Evolutionary conservation across 2,113 vertebrate genomes (phyloP), one percentile per base, ranked within the genome.

Genomic region (Hypomesus transpacificus): DNA sequence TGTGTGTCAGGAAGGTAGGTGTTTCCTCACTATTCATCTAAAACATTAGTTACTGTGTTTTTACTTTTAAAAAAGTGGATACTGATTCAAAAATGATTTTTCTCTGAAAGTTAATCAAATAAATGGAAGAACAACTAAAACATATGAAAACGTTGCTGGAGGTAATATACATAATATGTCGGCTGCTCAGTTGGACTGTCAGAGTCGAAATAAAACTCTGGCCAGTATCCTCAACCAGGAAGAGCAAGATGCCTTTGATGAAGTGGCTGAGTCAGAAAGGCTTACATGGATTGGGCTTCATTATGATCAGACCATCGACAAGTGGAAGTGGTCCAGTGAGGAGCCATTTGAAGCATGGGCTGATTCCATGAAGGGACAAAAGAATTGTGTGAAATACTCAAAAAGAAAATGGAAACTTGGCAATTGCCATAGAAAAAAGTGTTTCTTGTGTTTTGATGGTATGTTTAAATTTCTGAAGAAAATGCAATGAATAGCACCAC

Each of bases 91-190:
- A n/a, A 14, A 14, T 53, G 3, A 14, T 18, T 14, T 26, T 16
- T 11, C 14, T 31, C 14, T 26, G 17, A 14, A 70, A 52, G 50
- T 61, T 16, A 14, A 9, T 68, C 16, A 18, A 9, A 52, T 2
- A 11, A 24, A 7, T 52, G 18, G 34, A 62, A 20, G 2, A 31
- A 62, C 24, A 31, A 14, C 24, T 11, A 73, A 73, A 53, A 31
- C 22, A 14, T 66, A 73, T 20, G 1, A 17, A 7, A n/a, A 50
- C 3, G 17, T 18, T 13, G 3, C 1, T 21, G 11, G 0, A 3
- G 0, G 0, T n/a, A n/a, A n/a, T n/a, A n/a, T 26, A 6, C n/a
- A n/a, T n/a, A n/a, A 1, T 9, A 34, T n/a, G 62, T 1, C 0
- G 4, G 20, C 56, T 5, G 71, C 61, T 16, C 51, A 53, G 20